Evolutionary conservation across 2,797 vertebrate species (phyloP), one percentile per base, ranked within the genome.

Genomic region (Notamacropus eugenii): DNA sequence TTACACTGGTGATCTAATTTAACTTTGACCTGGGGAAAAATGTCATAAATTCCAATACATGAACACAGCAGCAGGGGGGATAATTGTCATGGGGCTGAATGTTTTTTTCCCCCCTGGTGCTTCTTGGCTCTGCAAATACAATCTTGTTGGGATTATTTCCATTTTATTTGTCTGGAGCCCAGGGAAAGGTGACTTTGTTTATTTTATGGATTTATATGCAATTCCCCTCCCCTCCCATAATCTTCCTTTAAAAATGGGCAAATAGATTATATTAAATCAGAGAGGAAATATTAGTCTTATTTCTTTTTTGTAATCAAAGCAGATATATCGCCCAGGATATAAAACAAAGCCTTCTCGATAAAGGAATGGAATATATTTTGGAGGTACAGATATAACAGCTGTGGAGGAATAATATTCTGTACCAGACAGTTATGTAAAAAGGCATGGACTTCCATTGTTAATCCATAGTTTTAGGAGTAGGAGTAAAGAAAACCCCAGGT

Each of bases 161-260:
- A 96, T 91, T 96, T 97, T 98, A 97, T 98, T 98, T 98, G 90
- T 96, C 95, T 97, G 92, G 74, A 96, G 74, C 62, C 95, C 62
- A 92, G 57, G 96, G 90, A 96, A 98, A 97, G 97, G n/a, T 82
- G n/a, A 57, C 50, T 96, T 97, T 98, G 95, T 98, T 98, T 98
- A 92, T 96, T 98, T 96, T 98, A 96, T 97, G 90, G 93, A 97
- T 98, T 98, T 98, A 92, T 92, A 96, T 95, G 82, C 12, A 74
- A 90, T 97, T 98, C 97, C 74, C 93, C 95, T 95, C 93, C 74
- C 74, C 74, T 82, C 74, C 98, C 98, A 96, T 97, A 96, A 96
- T 96, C 1, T 97, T 92, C 92, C 95, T 96, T 97, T 97, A 92
- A 54, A 97, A 98, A 92, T 96, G 96, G 74, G 31, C 92, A 82